These are phyloP conservation scores for Diaprepes abbreviatus DNA, from an alignment of 2,888 invertebrate genomes.

Conservation along the genomic window DNA sequence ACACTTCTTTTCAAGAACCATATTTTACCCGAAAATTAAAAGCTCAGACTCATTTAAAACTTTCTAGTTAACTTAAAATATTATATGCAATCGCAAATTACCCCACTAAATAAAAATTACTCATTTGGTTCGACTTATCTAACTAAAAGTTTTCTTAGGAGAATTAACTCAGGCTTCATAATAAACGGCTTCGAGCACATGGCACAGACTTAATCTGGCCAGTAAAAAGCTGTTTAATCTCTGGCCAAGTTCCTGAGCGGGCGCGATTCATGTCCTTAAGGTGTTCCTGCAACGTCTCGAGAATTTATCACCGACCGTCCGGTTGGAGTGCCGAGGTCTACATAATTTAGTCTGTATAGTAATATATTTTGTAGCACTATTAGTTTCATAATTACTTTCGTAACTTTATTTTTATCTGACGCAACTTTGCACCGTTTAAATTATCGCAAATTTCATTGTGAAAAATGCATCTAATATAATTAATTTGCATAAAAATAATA, in stretches of 20 bases:
- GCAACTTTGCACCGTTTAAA: no score
- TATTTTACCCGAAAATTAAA: no score
- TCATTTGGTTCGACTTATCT: neutral
- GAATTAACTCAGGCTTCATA: conserved; percentile 2
- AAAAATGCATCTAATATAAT: no score
- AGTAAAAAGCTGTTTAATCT: conserved; percentile 42
- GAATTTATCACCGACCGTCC: conserved; percentile 56
- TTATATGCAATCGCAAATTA: no score
- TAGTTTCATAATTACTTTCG: neutral
- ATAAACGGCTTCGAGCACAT: conserved; percentile 11
- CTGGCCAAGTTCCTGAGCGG: conserved; percentile 24
- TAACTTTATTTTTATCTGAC: no score
- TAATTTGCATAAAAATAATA: no score
- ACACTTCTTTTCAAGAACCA: no score
- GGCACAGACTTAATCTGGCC: conserved; percentile 30
- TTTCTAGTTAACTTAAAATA: no score
- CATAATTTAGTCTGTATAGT: conserved; percentile 37
- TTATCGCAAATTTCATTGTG: no score
- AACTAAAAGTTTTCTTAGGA: conserved; percentile 3
- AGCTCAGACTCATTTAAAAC: no score
- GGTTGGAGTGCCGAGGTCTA: conserved; percentile 32
- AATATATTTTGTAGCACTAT: conserved; percentile 52
- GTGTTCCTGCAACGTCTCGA: conserved; percentile 28
- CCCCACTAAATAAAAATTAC: no score
- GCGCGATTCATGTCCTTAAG: conserved; percentile 33